Evolutionary conservation across 2,888 invertebrate genomes (phyloP).

Genomic region (Pollenia amentaria): DNA sequence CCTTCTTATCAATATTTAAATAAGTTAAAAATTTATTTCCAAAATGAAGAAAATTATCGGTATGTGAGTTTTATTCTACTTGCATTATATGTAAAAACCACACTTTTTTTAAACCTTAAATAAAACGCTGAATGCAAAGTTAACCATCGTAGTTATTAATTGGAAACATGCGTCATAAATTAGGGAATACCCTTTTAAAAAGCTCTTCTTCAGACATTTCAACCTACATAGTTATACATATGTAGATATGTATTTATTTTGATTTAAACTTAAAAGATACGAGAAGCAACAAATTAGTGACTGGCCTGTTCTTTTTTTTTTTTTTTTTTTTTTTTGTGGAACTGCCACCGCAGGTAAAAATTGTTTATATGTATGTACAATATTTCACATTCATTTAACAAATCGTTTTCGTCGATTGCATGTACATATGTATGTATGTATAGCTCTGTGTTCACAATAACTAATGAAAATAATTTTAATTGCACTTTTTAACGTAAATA

Average conservation of each 20-base stretch:
- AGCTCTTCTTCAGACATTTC: neutral
- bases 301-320: neutral
- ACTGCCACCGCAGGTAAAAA: neutral
- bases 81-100: too few species aligned
- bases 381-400: constrained; percentile 14
- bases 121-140: neutral
- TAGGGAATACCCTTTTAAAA: neutral
- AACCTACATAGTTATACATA: too few species aligned
- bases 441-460: neutral
- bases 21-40: too few species aligned
- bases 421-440: too few species aligned
- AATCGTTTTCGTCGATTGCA: neutral
- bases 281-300: neutral
- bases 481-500: neutral
- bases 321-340: neutral
- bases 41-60: too few species aligned
- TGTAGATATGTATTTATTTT: too few species aligned
- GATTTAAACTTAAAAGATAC: neutral
- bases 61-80: too few species aligned
- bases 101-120: too few species aligned
- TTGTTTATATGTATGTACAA: neutral
- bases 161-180: neutral
- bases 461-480: constrained; percentile 24
- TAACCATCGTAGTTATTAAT: neutral
- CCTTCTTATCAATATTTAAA: too few species aligned